Percentiles rank a stretch among this genome's conserved stretches.
These are phyloP conservation scores for Acrocyrtus sp. DNA, from an alignment of 2,888 invertebrate genomes.

Conservation along the genomic window DNA sequence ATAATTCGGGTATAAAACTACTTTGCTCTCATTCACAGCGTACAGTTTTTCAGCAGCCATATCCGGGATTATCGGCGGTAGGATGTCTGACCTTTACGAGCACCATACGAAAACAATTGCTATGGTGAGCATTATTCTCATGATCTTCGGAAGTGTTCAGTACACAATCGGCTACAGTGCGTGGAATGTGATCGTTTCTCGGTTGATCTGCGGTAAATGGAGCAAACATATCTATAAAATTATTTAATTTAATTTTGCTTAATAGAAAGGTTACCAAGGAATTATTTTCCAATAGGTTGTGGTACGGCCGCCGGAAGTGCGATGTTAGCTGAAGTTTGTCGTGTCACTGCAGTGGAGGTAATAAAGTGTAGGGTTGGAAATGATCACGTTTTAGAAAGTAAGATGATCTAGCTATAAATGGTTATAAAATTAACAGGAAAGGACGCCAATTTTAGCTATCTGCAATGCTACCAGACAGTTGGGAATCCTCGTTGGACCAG, in stretches of 20 bases:
- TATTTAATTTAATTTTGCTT: too few relatives aligned
- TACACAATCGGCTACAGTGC: slow-evolving; percentile 67
- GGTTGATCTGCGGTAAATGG: slow-evolving; percentile 67
- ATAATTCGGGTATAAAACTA: too few relatives aligned
- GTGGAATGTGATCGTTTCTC: slow-evolving; percentile 66
- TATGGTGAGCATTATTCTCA: slow-evolving; percentile 65
- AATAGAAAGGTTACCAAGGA: too few relatives aligned
- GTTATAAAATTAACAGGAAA: slow-evolving; percentile 58
- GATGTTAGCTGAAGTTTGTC: slow-evolving; percentile 67
- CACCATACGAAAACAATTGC: slow-evolving; percentile 64
- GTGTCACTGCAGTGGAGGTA: slow-evolving; percentile 65
- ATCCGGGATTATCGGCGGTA: slow-evolving; percentile 66
- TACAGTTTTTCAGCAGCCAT: slow-evolving; percentile 67
- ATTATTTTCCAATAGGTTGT: slow-evolving; percentile 61
- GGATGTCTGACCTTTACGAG: slow-evolving; percentile 65
- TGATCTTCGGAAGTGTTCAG: slow-evolving; percentile 67
- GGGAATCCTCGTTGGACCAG: slow-evolving; percentile 66
- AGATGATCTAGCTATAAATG: neutral
- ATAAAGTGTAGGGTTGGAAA: neutral
- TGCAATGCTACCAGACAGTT: slow-evolving; percentile 67
- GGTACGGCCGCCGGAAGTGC: slow-evolving; percentile 64
- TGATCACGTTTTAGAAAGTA: neutral
- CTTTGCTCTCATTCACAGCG: slow-evolving; percentile 61
- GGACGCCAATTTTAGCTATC: slow-evolving; percentile 66
- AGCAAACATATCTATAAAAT: too few relatives aligned